phyloP scores from a whole-genome alignment of 2,888 invertebrate genomes.

The Perdita meconis region DNA sequence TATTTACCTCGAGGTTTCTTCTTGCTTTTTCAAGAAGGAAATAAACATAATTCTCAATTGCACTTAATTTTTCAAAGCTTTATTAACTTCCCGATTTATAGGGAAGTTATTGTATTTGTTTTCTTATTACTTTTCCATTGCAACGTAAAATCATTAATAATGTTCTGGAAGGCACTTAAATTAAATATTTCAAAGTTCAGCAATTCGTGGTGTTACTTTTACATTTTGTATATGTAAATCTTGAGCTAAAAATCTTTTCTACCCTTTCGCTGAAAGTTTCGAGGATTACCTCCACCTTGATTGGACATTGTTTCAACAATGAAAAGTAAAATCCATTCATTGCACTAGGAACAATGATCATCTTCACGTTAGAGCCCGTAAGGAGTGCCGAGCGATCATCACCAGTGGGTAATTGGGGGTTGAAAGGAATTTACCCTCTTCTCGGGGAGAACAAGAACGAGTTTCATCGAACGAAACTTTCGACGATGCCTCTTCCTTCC shows the following conservation, averaged over 20 bases:
- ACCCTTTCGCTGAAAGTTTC: constrained; percentile 1
- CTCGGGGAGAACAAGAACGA: constrained; percentile 26
- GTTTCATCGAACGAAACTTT: constrained; percentile 60
- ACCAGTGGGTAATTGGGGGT: constrained; percentile 56
- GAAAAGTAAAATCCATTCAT: constrained; percentile 32
- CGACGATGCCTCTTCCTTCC: constrained; percentile 35
- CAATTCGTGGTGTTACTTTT: no score
- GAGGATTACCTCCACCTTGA: constrained; percentile 25
- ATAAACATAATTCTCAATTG: no score
- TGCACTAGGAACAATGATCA: constrained; percentile 59
- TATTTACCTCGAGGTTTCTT: no score
- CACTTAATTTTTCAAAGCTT: no score
- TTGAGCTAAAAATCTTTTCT: constrained; percentile 9
- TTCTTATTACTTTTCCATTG: no score
- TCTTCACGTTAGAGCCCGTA: constrained; percentile 59
- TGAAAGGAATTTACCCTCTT: constrained; percentile 56
- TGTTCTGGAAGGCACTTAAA: no score
- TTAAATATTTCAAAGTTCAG: no score
- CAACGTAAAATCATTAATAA: no score
- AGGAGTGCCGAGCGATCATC: constrained; percentile 37
- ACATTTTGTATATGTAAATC: no score
- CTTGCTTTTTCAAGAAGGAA: no score
- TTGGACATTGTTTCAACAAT: constrained; percentile 40
- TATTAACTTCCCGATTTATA: no score
- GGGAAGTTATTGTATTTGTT: no score